Base-by-base conservation (phyloP, 2,113 vertebrate genomes). In the Capreolus pygargus region DNA sequence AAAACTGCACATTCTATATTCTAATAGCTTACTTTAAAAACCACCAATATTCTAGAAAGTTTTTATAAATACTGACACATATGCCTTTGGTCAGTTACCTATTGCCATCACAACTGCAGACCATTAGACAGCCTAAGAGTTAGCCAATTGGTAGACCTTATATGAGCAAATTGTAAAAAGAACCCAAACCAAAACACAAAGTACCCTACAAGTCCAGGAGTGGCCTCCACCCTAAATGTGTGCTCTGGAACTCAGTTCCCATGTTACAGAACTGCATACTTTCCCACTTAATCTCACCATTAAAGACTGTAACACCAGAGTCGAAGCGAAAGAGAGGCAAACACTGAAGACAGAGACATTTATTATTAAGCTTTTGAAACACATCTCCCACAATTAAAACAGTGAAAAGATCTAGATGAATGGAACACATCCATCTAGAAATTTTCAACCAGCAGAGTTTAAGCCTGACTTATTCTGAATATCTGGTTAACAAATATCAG, bases 21-120 rank as follows among this genome's bases (percentile, higher is more conserved):
- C 23, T 81, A 84, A 89, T 10, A 92, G 60, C 54, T 82, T 96
- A 58, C 57, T 86, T 94, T 78, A 39, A 93, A 94, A 93, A 57
- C 1, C 33, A 89, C 27, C 52, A 61, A 14, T 81, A 57, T 55
- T 45, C 70, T 87, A 25, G 11, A 89, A 88, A 93, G 25, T 86
- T 43, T 91, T 50, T 92, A 93, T 74, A 83, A 89, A 82, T 28
- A 89, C 13, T 23, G 36, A 39, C 16, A 54, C 5, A 36, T 19
- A 52, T 64, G 23, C 0, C 39, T 92, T 93, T 89, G 28, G 19
- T 79, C n/a, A 74, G 55, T 89, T 54, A 33, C 23, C 47, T 79
- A 33, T 39, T 96, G 61, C 28, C 70, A 81, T 12, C 52, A 58
- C 10, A 84, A 79, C 21, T 64, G 23, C 17, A 76, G n/a, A 84